phyloP scores from a whole-genome alignment of 2,797 vertebrate genomes.

The Eurystomus glaucurus region DNA sequence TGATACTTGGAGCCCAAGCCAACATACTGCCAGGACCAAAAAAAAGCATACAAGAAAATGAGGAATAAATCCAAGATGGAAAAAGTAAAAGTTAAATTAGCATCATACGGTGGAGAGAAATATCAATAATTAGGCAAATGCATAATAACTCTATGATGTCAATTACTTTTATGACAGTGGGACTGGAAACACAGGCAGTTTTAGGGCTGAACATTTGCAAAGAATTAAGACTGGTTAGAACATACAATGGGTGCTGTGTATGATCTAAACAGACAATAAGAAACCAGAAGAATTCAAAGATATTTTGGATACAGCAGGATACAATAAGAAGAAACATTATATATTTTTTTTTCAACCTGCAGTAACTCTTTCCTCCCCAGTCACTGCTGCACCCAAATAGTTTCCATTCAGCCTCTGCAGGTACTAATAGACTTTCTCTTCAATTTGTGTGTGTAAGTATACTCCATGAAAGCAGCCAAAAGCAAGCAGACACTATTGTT shows the following conservation, averaged over 20 bases:
- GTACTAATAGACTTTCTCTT: background rate
- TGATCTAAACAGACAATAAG: constrained; percentile 58
- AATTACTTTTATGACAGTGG: constrained; percentile 57
- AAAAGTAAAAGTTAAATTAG: constrained; percentile 68
- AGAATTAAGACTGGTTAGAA: constrained; percentile 57
- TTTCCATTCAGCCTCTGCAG: background rate
- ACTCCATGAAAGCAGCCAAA: background rate
- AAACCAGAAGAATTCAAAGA: constrained; percentile 53
- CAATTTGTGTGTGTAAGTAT: background rate
- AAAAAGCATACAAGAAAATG: background rate
- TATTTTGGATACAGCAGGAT: constrained; percentile 45
- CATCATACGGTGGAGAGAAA: constrained; percentile 26
- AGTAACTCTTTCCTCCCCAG: background rate
- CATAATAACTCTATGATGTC: constrained; percentile 53
- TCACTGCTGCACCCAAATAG: background rate
- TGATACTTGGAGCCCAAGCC: constrained; percentile 29
- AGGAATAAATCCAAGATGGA: constrained; percentile 54
- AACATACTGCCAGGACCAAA: constrained; percentile 10
- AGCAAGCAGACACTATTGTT: background rate
- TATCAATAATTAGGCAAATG: constrained; percentile 59
- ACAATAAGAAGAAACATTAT: background rate
- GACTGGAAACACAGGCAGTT: constrained; percentile 28
- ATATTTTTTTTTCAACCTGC: background rate
- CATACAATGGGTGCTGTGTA: constrained; percentile 37
- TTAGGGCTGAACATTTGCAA: constrained; percentile 62